phyloP scores from a whole-genome alignment of 2,113 vertebrate genomes.

The Tragelaphus imberbis region DNA sequence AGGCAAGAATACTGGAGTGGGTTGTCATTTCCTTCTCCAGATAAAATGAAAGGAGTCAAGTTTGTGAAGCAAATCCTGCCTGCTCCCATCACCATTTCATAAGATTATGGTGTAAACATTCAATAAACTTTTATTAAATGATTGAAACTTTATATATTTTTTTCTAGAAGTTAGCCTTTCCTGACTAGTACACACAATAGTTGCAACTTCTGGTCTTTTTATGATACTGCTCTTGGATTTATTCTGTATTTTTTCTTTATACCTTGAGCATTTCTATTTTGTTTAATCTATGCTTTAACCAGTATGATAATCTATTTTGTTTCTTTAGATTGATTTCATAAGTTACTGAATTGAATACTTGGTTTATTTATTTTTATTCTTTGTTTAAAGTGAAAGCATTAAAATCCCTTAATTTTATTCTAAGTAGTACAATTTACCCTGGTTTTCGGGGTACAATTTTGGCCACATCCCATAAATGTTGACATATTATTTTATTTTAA shows the following conservation, averaged over 20 bases:
- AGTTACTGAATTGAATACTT: background rate
- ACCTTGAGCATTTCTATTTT: background rate
- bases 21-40: too few species aligned
- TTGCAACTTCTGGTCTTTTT: background rate
- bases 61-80: background rate
- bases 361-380: slow-evolving; percentile 24
- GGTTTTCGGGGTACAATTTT: background rate
- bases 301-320: background rate
- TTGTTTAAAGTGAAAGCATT: slow-evolving; percentile 25
- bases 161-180: background rate
- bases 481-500: slow-evolving; percentile 1
- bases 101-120: background rate
- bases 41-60: background rate
- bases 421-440: background rate
- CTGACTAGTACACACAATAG: background rate
- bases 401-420: slow-evolving; percentile 7
- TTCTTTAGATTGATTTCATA: slow-evolving; percentile 22
- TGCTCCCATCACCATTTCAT: background rate
- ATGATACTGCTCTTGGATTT: background rate
- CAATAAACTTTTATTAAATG: background rate
- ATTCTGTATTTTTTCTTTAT: background rate
- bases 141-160: background rate
- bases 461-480: background rate
- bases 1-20: background rate
- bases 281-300: background rate